These are phyloP conservation scores for Tetrax tetrax DNA, from an alignment of 2,113 vertebrate genomes.

Conservation along the genomic window DNA sequence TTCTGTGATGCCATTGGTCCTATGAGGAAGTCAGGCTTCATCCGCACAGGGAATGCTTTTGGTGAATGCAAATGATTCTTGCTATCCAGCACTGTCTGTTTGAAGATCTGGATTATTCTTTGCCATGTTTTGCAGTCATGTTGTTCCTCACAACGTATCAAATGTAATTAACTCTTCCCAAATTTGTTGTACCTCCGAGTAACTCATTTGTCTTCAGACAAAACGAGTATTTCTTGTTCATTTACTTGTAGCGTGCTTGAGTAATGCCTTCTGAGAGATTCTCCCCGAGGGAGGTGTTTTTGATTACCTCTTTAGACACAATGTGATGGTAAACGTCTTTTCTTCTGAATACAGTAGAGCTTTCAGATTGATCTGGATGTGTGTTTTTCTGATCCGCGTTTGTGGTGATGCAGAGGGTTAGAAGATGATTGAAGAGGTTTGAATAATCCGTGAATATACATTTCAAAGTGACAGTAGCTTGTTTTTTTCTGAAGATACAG, in stretches of 20 bases:
- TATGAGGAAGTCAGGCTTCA: neutral
- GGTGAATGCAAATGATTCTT: neutral
- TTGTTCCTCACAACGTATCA: rapidly evolving
- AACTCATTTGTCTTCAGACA: neutral
- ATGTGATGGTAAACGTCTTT: neutral
- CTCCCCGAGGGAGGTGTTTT: rapidly evolving
- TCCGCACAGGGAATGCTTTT: neutral
- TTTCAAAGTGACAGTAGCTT: neutral
- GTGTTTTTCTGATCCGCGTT: neutral
- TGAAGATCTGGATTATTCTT: neutral
- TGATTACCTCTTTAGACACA: neutral
- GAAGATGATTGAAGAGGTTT: neutral
- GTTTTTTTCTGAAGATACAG: neutral
- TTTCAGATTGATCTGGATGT: neutral
- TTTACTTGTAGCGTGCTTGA: neutral
- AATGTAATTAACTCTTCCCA: neutral
- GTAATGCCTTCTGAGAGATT: no score
- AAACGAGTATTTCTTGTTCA: neutral
- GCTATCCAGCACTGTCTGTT: neutral
- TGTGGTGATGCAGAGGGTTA: neutral
- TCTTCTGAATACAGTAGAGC: neutral
- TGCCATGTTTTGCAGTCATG: neutral
- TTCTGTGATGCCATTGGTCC: neutral
- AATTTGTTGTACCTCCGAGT: neutral
- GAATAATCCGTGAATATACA: neutral